Base-by-base conservation (phyloP, 1,140 invertebrate genomes). In the Danaus melanippus region DNA sequence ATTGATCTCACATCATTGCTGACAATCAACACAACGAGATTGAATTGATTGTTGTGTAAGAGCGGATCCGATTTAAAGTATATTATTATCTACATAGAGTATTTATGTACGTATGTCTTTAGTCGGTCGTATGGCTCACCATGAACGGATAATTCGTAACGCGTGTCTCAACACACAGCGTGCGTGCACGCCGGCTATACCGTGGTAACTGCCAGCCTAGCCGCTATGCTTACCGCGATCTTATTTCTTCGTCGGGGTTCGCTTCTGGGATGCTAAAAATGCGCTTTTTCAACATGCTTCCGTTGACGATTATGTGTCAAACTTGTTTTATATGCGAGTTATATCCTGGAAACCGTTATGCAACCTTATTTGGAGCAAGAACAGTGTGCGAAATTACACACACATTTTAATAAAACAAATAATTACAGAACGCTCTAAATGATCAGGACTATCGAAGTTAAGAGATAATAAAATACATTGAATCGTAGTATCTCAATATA, bases 241-340 rank as follows among this genome's bases (percentile, higher is more conserved):
- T 61, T 59, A 64, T 61, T 60, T 49, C 57, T 60, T 53, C 55
- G 56, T 50, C 55, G 45, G 47, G 54, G 55, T 58, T 58, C 54
- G 44, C 32, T 41, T 55, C 53, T 49, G 53, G 56, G 56, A 57
- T 66, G 53, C 49, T 56, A 68, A 68, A 61, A 57, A 60, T 58
- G 58, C 58, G 56, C 56, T 60, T 53, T 71, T 64, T 64, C 53
- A 62, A 60, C 50, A 48, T 58, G 57, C 53, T 53, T 51, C 69
- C 60, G 65, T 67, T 71, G 69, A 69, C 63, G 67, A 66, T 69
- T 69, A 66, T 64, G 64, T 69, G 63, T 67, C 66, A 66, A 69
- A 71, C 69, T 69, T 56, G 69, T 71, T 71, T 69, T 54, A 60
- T 61, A 46, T 59, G 58, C 67, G 64, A 62, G 62, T 61, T 64